These are phyloP conservation scores for Falco rusticolus DNA, from an alignment of 2,797 vertebrate genomes.

Conservation along the genomic window DNA sequence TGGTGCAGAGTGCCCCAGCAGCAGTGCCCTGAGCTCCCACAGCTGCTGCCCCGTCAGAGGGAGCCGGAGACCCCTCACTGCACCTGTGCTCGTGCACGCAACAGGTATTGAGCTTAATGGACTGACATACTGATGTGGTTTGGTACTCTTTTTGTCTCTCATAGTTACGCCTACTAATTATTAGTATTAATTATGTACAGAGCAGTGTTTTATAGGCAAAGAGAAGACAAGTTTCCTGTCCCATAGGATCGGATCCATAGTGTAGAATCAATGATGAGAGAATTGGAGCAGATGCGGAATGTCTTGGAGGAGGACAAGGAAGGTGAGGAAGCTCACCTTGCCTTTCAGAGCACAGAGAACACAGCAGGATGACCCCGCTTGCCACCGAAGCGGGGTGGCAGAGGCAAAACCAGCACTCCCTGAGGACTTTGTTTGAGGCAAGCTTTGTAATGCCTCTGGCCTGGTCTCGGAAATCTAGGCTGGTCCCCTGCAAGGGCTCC, in stretches of 20 bases:
- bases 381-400: accelerated
- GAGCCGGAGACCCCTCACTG: not conserved
- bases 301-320: not conserved
- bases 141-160: not conserved
- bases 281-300: not conserved
- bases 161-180: not conserved
- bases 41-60: not conserved
- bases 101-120: not conserved
- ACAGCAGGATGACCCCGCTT: accelerated
- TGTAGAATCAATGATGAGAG: not conserved
- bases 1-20: not conserved
- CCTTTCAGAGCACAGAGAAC: not conserved
- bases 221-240: not conserved
- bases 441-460: accelerated
- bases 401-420: not conserved
- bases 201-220: not conserved
- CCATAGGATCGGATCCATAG: not conserved
- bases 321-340: not conserved
- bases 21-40: not conserved
- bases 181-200: not conserved
- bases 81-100: accelerated
- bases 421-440: not conserved
- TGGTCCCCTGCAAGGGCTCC: not conserved
- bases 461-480: not conserved
- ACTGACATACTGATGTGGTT: not conserved